Percentiles rank a stretch among this genome's conserved stretches.
phyloP scores from a whole-genome alignment of 2,113 vertebrate species.

The Sphaerodactylus townsendi region DNA sequence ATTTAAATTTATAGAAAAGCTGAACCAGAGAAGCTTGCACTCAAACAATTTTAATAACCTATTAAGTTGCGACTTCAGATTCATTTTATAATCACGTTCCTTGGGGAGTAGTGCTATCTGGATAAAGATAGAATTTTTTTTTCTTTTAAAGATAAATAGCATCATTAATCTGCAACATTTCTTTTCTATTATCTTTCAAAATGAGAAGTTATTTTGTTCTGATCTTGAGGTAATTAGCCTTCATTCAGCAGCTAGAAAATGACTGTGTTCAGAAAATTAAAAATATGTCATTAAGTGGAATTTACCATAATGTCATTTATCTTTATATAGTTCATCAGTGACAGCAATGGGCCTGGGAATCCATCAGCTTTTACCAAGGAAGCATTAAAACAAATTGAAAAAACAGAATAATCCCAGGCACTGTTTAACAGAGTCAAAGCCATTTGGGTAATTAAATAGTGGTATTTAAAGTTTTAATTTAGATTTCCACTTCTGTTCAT shows the following conservation, averaged over 20 bases:
- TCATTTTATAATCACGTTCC: slow-evolving; percentile 97
- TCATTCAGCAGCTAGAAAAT: slow-evolving; percentile 93
- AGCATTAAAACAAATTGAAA: slow-evolving; percentile 94
- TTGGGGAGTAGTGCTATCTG: slow-evolving; percentile 90
- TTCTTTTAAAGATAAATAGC: slow-evolving; percentile 96
- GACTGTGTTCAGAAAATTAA: slow-evolving; percentile 97
- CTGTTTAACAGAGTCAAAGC: slow-evolving; percentile 88
- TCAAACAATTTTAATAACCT: slow-evolving; percentile 98
- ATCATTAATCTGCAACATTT: slow-evolving; percentile 98
- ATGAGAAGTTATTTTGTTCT: slow-evolving; percentile 96
- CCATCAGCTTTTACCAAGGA: slow-evolving; percentile 82
- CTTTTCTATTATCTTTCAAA: slow-evolving; percentile 96
- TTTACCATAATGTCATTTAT: slow-evolving; percentile 99
- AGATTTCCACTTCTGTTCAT: slow-evolving; percentile 85
- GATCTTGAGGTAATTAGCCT: slow-evolving; percentile 98
- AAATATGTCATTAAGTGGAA: slow-evolving; percentile 99
- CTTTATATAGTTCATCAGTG: slow-evolving; percentile 93
- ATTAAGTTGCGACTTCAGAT: slow-evolving; percentile 98
- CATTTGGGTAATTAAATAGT: slow-evolving; percentile 99
- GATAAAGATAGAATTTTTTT: slow-evolving; percentile 92
- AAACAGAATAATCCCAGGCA: slow-evolving; percentile 93
- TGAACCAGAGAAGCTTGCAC: slow-evolving; percentile 78
- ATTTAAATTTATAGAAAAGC: slow-evolving; percentile 83
- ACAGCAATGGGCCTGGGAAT: slow-evolving; percentile 88
- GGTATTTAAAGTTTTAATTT: slow-evolving; percentile 99